Evolutionary conservation across 2,888 invertebrate genomes (phyloP), one percentile per base, ranked within the genome.

Genomic region (Alentia gelatinosa): DNA sequence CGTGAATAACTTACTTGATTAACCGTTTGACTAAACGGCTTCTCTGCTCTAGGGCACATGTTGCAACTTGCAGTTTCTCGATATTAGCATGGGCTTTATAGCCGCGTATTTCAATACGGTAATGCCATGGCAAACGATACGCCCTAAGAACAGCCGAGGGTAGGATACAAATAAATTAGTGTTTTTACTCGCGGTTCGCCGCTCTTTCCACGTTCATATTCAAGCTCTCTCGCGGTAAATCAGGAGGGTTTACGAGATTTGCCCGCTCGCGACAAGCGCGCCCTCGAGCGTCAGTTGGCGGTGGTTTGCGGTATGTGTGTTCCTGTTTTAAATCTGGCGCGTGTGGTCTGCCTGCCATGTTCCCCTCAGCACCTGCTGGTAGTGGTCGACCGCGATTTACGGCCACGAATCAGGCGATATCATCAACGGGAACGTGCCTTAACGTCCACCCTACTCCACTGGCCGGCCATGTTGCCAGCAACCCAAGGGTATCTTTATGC

Each of bases 231-330:
- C 30, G 30, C 68, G 33, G 68, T 68, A 68, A 68, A 68, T 68
- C 68, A 68, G n/a, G 33, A 30, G 33, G 68, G 26, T 68, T 68
- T 68, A 68, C 33, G 68, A 68, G 68, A 68, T 68, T 68, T 68
- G 33, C 68, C 56, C 56, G 19, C 12, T 68, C 68, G 68, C 1
- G 30, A 30, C 68, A 19, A 15, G 30, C 33, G 68, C 68, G 12
- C 68, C 68, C 26, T 30, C 68, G 5, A 63, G 26, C 26, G 26
- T 12, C 68, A 30, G 37, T n/a, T 79, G 79, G 79, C 1, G 79
- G 23, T 79, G 37, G 79, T 35, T 39, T 79, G 79, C 79, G 3
- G 79, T 79, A 79, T 79, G 79, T 79, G 79, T 79, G 79, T 79
- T 79, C 79, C 79, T 39, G 79, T 33, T 79, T 37, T 35, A 79